Conservation (phyloP, 2,888 invertebrate species). For the Agrilus mali region DNA sequence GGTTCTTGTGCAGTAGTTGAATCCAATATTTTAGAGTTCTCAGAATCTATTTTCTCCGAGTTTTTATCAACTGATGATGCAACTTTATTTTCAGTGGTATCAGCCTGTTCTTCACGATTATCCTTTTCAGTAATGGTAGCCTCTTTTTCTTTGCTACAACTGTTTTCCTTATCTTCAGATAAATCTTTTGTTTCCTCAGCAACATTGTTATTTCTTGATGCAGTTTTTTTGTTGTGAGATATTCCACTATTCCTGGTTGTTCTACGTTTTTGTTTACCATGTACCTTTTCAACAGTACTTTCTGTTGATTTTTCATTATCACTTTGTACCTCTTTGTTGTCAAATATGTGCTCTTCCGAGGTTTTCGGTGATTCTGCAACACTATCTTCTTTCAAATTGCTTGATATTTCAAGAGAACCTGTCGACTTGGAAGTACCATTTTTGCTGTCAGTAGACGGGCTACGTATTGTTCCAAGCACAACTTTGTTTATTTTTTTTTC, state of each 20-base stretch:
- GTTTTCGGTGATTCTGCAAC: conserved; percentile 5
- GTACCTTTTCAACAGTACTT: too few species aligned
- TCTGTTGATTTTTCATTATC: not conserved
- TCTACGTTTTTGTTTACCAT: too few species aligned
- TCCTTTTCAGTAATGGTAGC: too few species aligned
- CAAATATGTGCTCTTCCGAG: conserved; percentile 4
- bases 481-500: conserved; percentile 36
- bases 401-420: conserved; percentile 6
- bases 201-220: too few species aligned
- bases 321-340: conserved; percentile 3
- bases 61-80: not conserved
- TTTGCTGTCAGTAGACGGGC: conserved; percentile 16
- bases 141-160: too few species aligned
- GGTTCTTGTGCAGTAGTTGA: too few species aligned
- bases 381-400: conserved; percentile 7
- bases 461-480: conserved; percentile 17
- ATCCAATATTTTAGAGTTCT: not conserved
- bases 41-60: not conserved
- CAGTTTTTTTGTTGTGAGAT: too few species aligned
- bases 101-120: too few species aligned
- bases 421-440: conserved; percentile 2
- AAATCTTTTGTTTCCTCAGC: too few species aligned
- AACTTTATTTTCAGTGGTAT: not conserved
- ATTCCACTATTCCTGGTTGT: too few species aligned
- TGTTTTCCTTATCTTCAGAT: too few species aligned